phyloP scores from a whole-genome alignment of 2,888 invertebrate species.

The Orthosia gracilis region DNA sequence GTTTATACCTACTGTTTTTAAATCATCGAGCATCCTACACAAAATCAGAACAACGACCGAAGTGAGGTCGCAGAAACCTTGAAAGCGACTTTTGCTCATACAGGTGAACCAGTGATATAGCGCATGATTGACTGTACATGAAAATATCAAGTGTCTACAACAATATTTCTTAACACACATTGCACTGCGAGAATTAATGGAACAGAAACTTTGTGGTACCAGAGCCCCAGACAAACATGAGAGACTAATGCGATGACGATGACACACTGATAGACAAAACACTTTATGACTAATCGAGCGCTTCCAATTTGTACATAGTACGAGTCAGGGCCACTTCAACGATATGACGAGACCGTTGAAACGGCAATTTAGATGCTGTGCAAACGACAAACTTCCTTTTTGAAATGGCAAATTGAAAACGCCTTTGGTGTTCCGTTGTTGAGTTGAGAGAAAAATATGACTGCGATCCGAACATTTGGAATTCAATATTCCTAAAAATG shows the following conservation, averaged over 20 bases:
- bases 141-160: constrained; percentile 53
- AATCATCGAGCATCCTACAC: constrained; percentile 72
- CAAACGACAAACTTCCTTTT: constrained; percentile 83
- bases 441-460: constrained; percentile 26
- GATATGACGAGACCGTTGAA: constrained; percentile 73
- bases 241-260: constrained; percentile 57
- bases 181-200: constrained; percentile 17
- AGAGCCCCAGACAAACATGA: constrained; percentile 31
- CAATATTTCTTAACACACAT: constrained; percentile 34
- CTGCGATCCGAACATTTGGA: constrained; percentile 5
- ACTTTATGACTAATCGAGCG: constrained; percentile 73
- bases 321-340: constrained; percentile 75
- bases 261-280: constrained; percentile 69
- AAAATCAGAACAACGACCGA: constrained; percentile 73
- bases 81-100: constrained; percentile 65
- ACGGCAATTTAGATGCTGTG: constrained; percentile 78
- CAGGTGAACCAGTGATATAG: constrained; percentile 65
- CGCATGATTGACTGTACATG: constrained; percentile 37
- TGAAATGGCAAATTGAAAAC: constrained; percentile 72
- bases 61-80: constrained; percentile 72
- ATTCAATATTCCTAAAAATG: constrained; percentile 5
- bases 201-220: constrained; percentile 29
- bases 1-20: constrained; percentile 56
- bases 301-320: constrained; percentile 73
- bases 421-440: constrained; percentile 59